phyloP scores from a whole-genome alignment of 2,113 vertebrate genomes.

The Percina caprodes region DNA sequence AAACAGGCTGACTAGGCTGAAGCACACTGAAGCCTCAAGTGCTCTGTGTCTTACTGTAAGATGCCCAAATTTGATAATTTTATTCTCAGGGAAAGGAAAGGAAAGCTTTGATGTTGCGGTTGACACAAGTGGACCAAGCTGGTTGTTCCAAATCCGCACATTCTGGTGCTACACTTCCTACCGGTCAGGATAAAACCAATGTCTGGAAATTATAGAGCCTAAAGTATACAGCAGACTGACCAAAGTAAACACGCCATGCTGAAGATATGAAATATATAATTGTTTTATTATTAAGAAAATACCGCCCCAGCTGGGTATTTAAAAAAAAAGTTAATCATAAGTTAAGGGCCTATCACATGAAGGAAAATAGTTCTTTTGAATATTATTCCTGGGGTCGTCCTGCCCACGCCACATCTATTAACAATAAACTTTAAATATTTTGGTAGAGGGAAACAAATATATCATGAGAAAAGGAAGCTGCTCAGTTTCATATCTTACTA shows the following conservation, averaged over 20 bases:
- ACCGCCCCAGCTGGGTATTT: neutral
- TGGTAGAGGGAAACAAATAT: conserved; percentile 35
- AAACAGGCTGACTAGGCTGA: conserved; percentile 22
- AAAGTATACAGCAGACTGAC: conserved; percentile 46
- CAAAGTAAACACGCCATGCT: conserved; percentile 55
- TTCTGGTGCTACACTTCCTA: conserved; percentile 36
- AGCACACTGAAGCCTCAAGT: conserved; percentile 8
- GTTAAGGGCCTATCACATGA: conserved; percentile 23
- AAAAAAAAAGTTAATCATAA: conserved; percentile 32
- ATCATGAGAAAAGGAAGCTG: conserved; percentile 46
- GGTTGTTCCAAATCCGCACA: conserved; percentile 40
- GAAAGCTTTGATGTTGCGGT: conserved; percentile 10
- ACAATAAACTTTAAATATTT: conserved; percentile 39
- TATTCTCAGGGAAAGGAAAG: conserved; percentile 30
- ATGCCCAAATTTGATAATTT: conserved; percentile 29
- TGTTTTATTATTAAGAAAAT: conserved; percentile 36
- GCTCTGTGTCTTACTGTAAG: neutral
- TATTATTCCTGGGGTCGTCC: conserved; percentile 24
- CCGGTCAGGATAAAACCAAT: conserved; percentile 31
- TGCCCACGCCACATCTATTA: neutral
- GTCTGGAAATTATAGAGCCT: conserved; percentile 45
- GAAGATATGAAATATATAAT: conserved; percentile 24
- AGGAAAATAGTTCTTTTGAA: conserved; percentile 13
- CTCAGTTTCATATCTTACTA: conserved; percentile 40
- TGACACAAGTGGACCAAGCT: conserved; percentile 36